Conservation (phyloP, 2,888 invertebrate genomes). For the Coleophora flavipennella region DNA sequence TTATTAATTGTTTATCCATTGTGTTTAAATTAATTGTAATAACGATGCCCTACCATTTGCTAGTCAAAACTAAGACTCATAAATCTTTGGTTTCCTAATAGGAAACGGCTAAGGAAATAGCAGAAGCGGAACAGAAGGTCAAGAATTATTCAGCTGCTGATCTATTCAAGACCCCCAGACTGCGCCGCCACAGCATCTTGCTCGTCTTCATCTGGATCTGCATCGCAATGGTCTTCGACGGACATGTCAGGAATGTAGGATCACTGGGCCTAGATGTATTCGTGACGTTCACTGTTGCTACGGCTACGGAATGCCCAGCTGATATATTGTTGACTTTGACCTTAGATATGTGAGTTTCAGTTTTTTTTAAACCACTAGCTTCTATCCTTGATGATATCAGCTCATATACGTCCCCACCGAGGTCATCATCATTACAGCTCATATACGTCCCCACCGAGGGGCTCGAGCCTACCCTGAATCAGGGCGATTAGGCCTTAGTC, state of each 20-base stretch:
- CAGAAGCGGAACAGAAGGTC: constrained; percentile 79
- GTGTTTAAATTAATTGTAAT: too few species aligned
- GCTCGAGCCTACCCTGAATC: too few species aligned
- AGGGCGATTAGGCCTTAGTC: too few species aligned
- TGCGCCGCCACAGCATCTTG: constrained; percentile 80
- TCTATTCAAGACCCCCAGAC: constrained; percentile 82
- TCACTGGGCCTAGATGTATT: constrained; percentile 86
- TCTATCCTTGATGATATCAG: too few species aligned
- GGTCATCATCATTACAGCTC: too few species aligned
- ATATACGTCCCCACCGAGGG: too few species aligned
- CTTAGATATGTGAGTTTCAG: constrained; percentile 70
- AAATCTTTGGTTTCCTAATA: constrained; percentile 22
- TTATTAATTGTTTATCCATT: too few species aligned
- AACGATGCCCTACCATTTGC: too few species aligned
- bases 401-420: too few species aligned
- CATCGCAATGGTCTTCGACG: constrained; percentile 85
- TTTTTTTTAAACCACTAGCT: too few species aligned
- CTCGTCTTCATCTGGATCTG: constrained; percentile 88
- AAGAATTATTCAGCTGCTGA: constrained; percentile 84
- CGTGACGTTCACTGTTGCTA: constrained; percentile 86
- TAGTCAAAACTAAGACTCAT: too few species aligned
- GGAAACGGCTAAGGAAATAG: constrained; percentile 78
- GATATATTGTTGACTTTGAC: constrained; percentile 82
- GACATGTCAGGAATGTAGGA: constrained; percentile 90
- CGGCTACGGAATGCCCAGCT: constrained; percentile 87